Conservation (phyloP, 2,888 invertebrate species). For the Amiota minor region DNA sequence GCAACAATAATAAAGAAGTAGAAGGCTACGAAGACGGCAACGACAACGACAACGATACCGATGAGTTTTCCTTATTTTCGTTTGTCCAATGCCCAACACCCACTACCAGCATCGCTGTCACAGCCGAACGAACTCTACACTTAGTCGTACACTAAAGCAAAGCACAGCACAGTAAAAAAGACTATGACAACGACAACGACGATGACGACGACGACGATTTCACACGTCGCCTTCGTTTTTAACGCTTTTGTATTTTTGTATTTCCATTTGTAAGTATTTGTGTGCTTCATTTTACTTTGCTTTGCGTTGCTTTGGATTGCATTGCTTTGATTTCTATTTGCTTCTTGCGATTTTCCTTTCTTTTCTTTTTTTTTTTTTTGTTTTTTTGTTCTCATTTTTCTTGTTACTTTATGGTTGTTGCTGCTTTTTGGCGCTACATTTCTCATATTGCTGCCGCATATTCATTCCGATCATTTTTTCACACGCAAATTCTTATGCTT, state of each 20-base stretch:
- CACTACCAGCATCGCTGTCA: not conserved
- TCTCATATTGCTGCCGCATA: conserved; percentile 46
- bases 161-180: not conserved
- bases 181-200: not conserved
- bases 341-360: not conserved
- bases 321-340: not conserved
- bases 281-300: conserved; percentile 4
- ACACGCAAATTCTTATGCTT: conserved; percentile 71
- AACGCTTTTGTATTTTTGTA: not conserved
- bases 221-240: conserved; percentile 21
- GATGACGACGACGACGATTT: not conserved
- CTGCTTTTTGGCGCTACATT: conserved; percentile 20
- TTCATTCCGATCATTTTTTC: conserved; percentile 70
- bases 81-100: not conserved
- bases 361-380: not conserved
- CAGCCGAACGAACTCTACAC: not conserved
- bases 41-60: no score
- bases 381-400: conserved; percentile 9
- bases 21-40: no score
- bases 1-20: no score
- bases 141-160: not conserved
- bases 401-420: conserved; percentile 27
- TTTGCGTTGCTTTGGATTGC: not conserved
- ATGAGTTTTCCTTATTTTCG: conserved; percentile 5
- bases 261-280: no score